Evolutionary conservation across 2,888 invertebrate genomes (phyloP), one percentile per base, ranked within the genome.

Genomic region (Dryococelus australis): DNA sequence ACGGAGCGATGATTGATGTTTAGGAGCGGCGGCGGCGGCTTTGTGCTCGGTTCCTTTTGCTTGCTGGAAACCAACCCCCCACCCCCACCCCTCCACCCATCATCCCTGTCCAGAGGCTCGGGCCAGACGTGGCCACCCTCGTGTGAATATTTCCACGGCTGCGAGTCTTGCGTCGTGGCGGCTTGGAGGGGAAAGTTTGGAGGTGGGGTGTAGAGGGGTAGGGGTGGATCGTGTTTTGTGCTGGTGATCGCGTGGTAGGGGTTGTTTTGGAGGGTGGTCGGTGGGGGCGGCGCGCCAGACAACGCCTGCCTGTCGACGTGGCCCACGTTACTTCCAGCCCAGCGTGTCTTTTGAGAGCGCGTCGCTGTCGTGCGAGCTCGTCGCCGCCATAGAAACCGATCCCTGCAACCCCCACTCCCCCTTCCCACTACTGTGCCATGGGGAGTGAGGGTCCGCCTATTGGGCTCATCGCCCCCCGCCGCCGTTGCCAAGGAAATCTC

Each of bases 251-350:
- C 9, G 9, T 47, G 47, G 47, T 6, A 47, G 12, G 12, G 47
- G 12, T 47, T 6, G n/a, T n/a, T n/a, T n/a, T n/a, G n/a, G n/a
- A n/a, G n/a, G n/a, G n/a, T n/a, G n/a, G n/a, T n/a, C n/a, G n/a
- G n/a, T n/a, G n/a, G n/a, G n/a, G n/a, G n/a, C n/a, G n/a, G n/a
- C n/a, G n/a, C n/a, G n/a, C n/a, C n/a, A n/a, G n/a, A n/a, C n/a
- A n/a, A n/a, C n/a, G n/a, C n/a, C n/a, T n/a, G n/a, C n/a, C n/a
- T n/a, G n/a, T n/a, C n/a, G n/a, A n/a, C n/a, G n/a, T 47, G 47
- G 47, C n/a, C 12, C 47, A 12, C 47, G 83, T 83, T 83, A 83
- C 83, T 83, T 83, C 83, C 83, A 83, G 83, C 24, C 83, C 83
- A 83, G 83, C 35, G 83, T 83, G 83, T 28, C 83, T 43, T 83